Evolutionary conservation across 2,113 vertebrate genomes (phyloP).

Genomic region (human): DNA sequence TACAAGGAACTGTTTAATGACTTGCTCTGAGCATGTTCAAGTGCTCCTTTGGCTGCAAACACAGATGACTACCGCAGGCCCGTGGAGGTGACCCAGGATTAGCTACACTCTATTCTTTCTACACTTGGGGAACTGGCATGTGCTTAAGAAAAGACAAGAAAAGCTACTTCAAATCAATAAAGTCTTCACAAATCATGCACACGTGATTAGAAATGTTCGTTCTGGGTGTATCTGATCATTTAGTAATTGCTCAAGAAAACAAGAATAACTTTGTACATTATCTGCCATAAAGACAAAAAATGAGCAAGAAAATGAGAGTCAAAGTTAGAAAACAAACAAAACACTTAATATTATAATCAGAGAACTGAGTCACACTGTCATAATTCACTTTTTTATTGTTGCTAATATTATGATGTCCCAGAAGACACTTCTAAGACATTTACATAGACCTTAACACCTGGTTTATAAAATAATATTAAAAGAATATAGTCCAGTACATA

Average conservation of each 20-base stretch:
- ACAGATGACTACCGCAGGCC: not conserved
- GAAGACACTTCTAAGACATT: not conserved
- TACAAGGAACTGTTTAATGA: not conserved
- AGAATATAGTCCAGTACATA: not conserved
- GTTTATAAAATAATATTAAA: conserved; percentile 1
- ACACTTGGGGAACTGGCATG: rapidly evolving
- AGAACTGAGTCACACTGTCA: not conserved
- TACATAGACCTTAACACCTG: not conserved
- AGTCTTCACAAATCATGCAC: not conserved
- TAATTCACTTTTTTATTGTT: not conserved
- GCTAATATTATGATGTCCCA: not conserved
- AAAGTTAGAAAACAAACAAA: not conserved
- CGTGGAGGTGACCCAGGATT: not conserved
- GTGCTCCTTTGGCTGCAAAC: not conserved
- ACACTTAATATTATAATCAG: not conserved
- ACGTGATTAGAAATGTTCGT: not conserved
- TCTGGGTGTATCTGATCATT: not conserved
- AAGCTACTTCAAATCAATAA: not conserved
- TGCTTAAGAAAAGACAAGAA: not conserved
- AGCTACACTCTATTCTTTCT: not conserved
- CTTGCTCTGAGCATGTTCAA: not conserved
- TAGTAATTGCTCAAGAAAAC: not conserved
- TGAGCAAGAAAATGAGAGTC: not conserved
- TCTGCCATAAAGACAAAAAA: not conserved
- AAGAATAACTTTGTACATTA: not conserved